Evolutionary conservation across 2,888 invertebrate species (phyloP).

Genomic region (Sphaerophoria taeniata): DNA sequence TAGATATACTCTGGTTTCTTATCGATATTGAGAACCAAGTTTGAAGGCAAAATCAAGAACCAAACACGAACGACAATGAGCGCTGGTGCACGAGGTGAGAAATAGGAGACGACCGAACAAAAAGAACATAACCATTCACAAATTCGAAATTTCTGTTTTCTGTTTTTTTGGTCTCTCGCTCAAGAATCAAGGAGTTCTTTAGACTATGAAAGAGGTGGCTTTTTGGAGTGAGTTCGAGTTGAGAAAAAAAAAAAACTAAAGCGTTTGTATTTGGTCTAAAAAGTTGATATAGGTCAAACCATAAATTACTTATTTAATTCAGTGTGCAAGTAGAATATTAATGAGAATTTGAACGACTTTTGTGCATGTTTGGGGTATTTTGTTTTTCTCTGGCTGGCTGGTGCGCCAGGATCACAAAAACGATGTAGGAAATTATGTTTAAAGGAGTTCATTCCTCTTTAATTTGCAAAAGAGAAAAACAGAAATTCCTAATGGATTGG

Average conservation of each 20-base stretch:
- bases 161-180: too few relatives aligned
- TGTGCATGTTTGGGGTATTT: conserved; percentile 61
- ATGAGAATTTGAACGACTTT: conserved; percentile 56
- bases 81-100: not conserved
- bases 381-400: conserved; percentile 1
- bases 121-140: not conserved
- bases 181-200: not conserved
- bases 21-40: conserved; percentile 19
- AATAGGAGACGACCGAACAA: conserved; percentile 4
- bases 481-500: too few relatives aligned
- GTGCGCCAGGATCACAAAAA: conserved; percentile 23
- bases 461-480: too few relatives aligned
- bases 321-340: conserved; percentile 69
- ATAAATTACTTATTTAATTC: conserved; percentile 74
- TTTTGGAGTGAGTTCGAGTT: not conserved
- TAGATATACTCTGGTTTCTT: too few relatives aligned
- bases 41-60: conserved; percentile 56
- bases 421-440: not conserved
- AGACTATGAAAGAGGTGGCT: conserved; percentile 2
- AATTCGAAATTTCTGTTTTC: not conserved
- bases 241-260: conserved; percentile 1
- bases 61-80: conserved; percentile 49
- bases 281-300: conserved; percentile 72
- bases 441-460: too few relatives aligned
- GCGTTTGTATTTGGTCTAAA: conserved; percentile 42